Evolutionary conservation across 2,113 vertebrate species (phyloP), one percentile per base, ranked within the genome.

Genomic region (Dinomys branickii): DNA sequence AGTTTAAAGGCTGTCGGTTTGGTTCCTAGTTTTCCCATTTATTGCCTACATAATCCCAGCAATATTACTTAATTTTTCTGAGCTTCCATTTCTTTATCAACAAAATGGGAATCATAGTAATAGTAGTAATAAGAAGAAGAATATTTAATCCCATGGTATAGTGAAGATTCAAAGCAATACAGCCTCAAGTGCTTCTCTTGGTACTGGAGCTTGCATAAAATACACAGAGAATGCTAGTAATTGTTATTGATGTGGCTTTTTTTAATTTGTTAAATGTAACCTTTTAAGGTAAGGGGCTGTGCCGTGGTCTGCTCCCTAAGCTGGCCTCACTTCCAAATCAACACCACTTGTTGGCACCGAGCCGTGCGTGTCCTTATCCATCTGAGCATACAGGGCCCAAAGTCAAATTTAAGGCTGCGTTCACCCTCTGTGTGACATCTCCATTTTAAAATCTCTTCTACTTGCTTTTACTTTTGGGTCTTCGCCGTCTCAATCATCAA

Each of bases 401-500:
- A 58, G 59, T 82, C 75, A 47, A 50, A 77, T 44, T 44, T 75
- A 75, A 28, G 75, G 6, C 63, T 75, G 56, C 22, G 2, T 5
- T 1, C 8, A 13, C 28, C 13, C 11, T 67, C 54, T 44, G 47
- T 13, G 19, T 24, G 92, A 67, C 41, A 56, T 80, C 24, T 92
- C 71, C 14, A 38, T 35, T 54, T 90, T 50, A 83, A 13, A 35
- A 24, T 58, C 63, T 93, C 35, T 82, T 91, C 38, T 50, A 4
- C 54, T 88, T 95, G 63, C 44, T 91, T 91, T 88, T 67, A 59
- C 69, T 59, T 82, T 80, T 88, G 85, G 78, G 41, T 81, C 73
- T 95, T 94, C 41, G 83, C 11, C 35, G 50, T 93, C 75, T 80
- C 63, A 59, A 58, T 22, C 35, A 28, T 93, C 10, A 56, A 0